Evolutionary conservation across 2,113 vertebrate species (phyloP).

Genomic region (Rhinopomastus cyanomelas): DNA sequence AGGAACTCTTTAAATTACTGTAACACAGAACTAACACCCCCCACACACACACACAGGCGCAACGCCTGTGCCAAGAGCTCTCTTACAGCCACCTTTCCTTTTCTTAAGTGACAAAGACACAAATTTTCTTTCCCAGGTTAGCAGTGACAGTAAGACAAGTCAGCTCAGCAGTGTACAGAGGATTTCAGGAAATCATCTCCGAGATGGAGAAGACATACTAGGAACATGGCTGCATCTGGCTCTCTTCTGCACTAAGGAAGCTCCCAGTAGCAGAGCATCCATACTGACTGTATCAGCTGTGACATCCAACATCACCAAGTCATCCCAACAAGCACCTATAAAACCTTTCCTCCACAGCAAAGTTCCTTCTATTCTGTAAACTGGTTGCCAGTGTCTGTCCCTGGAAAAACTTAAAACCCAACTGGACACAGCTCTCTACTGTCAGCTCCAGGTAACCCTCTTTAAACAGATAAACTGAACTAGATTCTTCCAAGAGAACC

Average conservation of each 20-base stretch:
- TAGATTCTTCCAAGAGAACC: not conserved
- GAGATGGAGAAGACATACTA: not conserved
- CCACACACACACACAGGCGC: no score
- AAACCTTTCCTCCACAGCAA: not conserved
- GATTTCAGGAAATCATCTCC: not conserved
- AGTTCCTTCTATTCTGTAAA: not conserved
- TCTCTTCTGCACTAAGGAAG: not conserved
- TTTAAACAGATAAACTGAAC: not conserved
- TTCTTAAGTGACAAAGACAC: not conserved
- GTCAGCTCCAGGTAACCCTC: not conserved
- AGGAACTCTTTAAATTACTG: slow-evolving; percentile 30
- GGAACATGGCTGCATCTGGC: rapidly evolving
- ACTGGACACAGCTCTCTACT: not conserved
- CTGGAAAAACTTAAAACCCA: not conserved
- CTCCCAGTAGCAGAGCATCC: rapidly evolving
- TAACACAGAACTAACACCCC: slow-evolving; percentile 33
- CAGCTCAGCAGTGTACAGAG: not conserved
- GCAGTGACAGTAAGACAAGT: not conserved
- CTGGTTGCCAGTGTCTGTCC: rapidly evolving
- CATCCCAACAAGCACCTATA: not conserved
- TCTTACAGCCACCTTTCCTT: not conserved
- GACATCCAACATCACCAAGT: rapidly evolving
- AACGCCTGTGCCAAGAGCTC: not conserved
- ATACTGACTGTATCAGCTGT: rapidly evolving
- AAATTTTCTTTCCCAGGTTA: not conserved